Conservation (phyloP, 1,140 invertebrate genomes). For the Megalonaias nervosa region DNA sequence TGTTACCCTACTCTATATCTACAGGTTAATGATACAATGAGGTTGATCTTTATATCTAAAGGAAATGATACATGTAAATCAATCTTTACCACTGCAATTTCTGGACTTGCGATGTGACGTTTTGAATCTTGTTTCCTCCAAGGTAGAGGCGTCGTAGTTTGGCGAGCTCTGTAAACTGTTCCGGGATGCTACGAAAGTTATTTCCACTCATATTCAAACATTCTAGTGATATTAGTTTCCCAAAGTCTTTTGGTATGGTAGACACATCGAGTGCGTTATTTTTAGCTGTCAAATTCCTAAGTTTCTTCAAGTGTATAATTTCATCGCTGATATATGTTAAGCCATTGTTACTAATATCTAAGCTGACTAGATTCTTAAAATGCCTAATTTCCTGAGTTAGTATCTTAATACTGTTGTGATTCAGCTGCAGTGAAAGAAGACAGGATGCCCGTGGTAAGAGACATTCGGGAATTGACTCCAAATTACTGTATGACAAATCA, state of each 20-base stretch:
- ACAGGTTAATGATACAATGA: no score
- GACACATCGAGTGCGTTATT: conserved; percentile 89
- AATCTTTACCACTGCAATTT: conserved; percentile 75
- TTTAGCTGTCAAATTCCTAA: conserved; percentile 86
- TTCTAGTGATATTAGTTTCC: conserved; percentile 76
- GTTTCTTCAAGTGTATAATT: conserved; percentile 78
- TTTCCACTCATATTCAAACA: conserved; percentile 96
- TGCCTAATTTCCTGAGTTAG: conserved; percentile 66
- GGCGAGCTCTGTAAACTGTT: conserved; percentile 85
- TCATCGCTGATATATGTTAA: conserved; percentile 83
- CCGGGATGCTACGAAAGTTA: conserved; percentile 85
- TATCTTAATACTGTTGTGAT: conserved; percentile 68
- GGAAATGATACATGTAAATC: no score
- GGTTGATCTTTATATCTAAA: no score
- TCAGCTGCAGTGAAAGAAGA: conserved; percentile 60
- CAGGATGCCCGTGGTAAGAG: conserved; percentile 42
- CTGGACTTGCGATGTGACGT: conserved; percentile 86
- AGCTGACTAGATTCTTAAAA: conserved; percentile 74
- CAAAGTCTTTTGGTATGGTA: conserved; percentile 89
- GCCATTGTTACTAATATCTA: conserved; percentile 93
- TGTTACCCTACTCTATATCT: no score
- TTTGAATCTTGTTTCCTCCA: conserved; percentile 88
- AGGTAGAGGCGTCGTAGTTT: conserved; percentile 89
- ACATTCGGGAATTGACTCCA: conserved; percentile 63
- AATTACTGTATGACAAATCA: conserved; percentile 63